These are phyloP conservation scores for Rattus rattus DNA, from an alignment of 2,113 vertebrate species.

Conservation along the genomic window DNA sequence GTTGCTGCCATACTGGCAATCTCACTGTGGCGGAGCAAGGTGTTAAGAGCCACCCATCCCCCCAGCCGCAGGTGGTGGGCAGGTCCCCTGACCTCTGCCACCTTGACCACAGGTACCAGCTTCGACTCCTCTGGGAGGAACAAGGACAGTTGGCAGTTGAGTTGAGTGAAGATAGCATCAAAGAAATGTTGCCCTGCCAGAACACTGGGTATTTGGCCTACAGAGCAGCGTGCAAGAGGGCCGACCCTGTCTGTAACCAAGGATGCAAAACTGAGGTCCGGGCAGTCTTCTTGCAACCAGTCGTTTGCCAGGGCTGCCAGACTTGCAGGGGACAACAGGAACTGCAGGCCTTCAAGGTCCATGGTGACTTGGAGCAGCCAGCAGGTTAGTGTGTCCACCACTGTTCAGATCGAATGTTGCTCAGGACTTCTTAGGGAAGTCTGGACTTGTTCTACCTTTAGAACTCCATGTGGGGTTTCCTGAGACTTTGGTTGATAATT, in stretches of 20 bases:
- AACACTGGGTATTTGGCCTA: constrained; percentile 88
- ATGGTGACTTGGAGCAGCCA: too few relatives aligned
- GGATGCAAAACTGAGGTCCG: constrained; percentile 87
- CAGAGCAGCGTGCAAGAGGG: constrained; percentile 66
- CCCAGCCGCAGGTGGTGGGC: constrained; percentile 89
- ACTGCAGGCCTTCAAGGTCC: constrained; percentile 38
- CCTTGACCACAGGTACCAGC: constrained; percentile 83
- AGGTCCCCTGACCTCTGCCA: constrained; percentile 89
- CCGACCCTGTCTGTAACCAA: constrained; percentile 83
- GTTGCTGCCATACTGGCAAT: constrained; percentile 86
- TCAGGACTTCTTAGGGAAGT: neutral
- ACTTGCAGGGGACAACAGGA: constrained; percentile 83
- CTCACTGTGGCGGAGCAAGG: constrained; percentile 88
- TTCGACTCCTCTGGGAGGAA: constrained; percentile 85
- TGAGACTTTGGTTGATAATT: neutral
- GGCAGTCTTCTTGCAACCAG: constrained; percentile 92
- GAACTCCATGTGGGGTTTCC: neutral
- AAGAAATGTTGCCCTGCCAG: constrained; percentile 92
- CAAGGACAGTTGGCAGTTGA: constrained; percentile 90
- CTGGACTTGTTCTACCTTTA: neutral
- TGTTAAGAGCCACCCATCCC: constrained; percentile 91
- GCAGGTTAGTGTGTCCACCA: too few relatives aligned
- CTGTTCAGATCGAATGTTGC: too few relatives aligned
- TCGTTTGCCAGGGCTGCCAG: constrained; percentile 85
- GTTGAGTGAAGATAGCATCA: constrained; percentile 88